Conservation (phyloP, 2,888 invertebrate species). For the Dioctria rufipes region DNA sequence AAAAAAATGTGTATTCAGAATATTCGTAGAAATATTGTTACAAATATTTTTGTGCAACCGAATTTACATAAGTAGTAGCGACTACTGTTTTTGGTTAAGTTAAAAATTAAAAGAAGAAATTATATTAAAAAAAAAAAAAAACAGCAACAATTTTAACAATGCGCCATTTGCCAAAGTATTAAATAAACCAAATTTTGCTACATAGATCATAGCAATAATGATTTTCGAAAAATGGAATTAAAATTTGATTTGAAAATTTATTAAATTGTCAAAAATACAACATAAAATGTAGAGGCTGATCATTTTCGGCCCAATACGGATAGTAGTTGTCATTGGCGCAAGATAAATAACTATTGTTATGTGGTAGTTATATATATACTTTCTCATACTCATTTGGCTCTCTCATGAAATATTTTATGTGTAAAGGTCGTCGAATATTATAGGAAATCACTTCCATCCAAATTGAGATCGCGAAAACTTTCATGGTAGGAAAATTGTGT, state of each 20-base stretch:
- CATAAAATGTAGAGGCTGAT: not conserved
- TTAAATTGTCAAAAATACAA: no score
- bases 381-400: constrained; percentile 30
- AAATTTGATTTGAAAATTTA: no score
- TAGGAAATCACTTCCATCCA: constrained; percentile 11
- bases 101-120: no score
- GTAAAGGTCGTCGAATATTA: not conserved
- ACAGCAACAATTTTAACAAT: constrained; percentile 5
- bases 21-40: constrained; percentile 39
- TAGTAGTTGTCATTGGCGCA: constrained; percentile 27
- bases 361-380: constrained; percentile 11
- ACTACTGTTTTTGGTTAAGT: constrained; percentile 16
- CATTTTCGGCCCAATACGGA: not conserved
- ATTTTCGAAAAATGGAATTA: no score
- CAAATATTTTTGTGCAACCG: constrained; percentile 27
- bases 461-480: constrained; percentile 37
- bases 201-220: no score
- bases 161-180: constrained; percentile 45
- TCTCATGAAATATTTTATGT: not conserved
- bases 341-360: not conserved
- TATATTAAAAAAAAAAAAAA: not conserved
- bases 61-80: not conserved
- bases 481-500: constrained; percentile 60
- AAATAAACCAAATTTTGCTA: constrained; percentile 34
- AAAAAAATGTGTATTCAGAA: constrained; percentile 11